phyloP scores from a whole-genome alignment of 2,888 invertebrate species.

The Caenorhabditis japonica region DNA sequence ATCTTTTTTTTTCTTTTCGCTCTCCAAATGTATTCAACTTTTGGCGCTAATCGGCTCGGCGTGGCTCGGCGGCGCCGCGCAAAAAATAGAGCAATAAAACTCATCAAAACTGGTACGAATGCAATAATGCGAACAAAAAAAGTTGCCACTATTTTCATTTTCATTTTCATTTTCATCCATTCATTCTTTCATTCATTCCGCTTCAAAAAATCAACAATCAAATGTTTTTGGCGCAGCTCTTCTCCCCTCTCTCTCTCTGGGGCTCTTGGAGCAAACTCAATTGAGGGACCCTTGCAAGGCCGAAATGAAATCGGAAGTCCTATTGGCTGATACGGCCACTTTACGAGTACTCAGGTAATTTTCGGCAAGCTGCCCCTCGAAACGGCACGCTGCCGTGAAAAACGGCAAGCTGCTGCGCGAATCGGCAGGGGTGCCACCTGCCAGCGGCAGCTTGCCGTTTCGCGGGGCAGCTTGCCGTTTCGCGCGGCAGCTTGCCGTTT shows the following conservation, averaged over 20 bases:
- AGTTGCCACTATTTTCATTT: neutral
- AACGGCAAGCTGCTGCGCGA: too few relatives aligned
- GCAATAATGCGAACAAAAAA: conserved; percentile 31
- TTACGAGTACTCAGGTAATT: too few relatives aligned
- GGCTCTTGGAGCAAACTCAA: conserved; percentile 3
- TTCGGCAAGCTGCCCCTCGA: too few relatives aligned
- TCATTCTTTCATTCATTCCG: conserved; percentile 9
- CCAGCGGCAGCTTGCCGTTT: too few relatives aligned
- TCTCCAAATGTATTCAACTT: too few relatives aligned
- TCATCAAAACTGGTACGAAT: conserved; percentile 55
- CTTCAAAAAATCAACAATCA: conserved; percentile 48
- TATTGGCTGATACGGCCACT: conserved; percentile 9
- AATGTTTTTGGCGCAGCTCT: conserved; percentile 1
- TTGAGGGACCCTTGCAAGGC: neutral
- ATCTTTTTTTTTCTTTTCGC: neutral
- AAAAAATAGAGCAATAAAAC: conserved; percentile 9
- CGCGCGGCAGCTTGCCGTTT: too few relatives aligned
- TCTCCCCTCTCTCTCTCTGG: too few relatives aligned
- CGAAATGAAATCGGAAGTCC: conserved; percentile 1
- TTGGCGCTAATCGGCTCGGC: neutral
- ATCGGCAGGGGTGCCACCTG: too few relatives aligned
- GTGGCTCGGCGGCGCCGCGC: too few relatives aligned
- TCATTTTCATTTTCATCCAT: too few relatives aligned
- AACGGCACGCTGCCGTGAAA: too few relatives aligned
- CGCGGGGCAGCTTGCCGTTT: too few relatives aligned